Conservation (phyloP, 2,113 vertebrate genomes). For the Aegithalos caudatus region DNA sequence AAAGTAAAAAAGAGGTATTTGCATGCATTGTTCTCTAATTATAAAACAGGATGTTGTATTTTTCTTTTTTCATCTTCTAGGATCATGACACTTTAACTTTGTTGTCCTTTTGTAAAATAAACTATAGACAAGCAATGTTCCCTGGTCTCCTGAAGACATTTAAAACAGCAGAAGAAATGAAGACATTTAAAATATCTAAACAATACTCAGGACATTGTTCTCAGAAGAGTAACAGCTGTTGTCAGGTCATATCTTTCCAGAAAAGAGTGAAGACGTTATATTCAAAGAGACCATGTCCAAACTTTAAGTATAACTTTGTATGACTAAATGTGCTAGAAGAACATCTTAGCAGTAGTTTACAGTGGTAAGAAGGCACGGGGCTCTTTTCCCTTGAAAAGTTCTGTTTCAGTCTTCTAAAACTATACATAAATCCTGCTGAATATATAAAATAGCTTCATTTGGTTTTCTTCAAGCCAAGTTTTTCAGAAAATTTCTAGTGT, state of each 20-base stretch:
- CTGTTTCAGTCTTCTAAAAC: background rate
- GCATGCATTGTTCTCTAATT: background rate
- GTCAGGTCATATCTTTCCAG: background rate
- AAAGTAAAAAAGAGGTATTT: background rate
- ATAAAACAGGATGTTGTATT: background rate
- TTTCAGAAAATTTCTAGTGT: background rate
- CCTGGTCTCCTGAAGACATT: background rate
- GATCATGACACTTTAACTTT: background rate
- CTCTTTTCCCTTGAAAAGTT: background rate
- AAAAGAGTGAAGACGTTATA: background rate
- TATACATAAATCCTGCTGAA: background rate
- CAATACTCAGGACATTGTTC: background rate
- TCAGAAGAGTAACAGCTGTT: background rate
- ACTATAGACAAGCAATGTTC: background rate
- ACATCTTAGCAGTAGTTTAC: background rate
- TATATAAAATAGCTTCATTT: background rate
- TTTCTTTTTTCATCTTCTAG: background rate
- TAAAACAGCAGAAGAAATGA: background rate
- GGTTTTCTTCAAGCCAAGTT: background rate
- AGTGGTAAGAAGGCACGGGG: accelerated
- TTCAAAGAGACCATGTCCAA: background rate
- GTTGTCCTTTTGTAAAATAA: background rate
- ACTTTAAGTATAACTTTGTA: background rate
- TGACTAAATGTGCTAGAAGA: background rate
- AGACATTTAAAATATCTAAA: background rate